A percentile compares a stretch with the other conserved stretches of the same genome.
phyloP scores from a whole-genome alignment of 2,113 vertebrate species.

The Axis porcinus region DNA sequence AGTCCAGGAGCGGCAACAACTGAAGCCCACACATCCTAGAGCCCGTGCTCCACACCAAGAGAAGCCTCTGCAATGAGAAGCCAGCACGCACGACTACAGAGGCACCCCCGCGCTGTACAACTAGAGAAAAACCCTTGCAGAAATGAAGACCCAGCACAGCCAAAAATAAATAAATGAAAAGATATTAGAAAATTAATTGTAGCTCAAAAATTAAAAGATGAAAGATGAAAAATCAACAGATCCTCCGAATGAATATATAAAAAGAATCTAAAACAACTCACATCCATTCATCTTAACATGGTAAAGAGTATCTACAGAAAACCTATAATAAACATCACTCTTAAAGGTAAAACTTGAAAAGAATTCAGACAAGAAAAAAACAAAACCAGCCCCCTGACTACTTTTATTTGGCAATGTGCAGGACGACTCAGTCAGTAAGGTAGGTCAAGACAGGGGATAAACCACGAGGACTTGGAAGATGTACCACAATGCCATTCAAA shows the following conservation, averaged over 20 bases:
- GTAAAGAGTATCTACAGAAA: not conserved
- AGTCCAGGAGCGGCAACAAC: not conserved
- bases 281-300: not conserved
- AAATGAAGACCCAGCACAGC: not conserved
- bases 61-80: not conserved
- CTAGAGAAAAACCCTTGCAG: not conserved
- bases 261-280: not conserved
- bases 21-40: not conserved
- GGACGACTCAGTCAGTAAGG: not conserved
- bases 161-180: not conserved
- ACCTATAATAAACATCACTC: not conserved
- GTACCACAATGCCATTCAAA: not conserved
- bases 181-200: not conserved
- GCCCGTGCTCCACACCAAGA: not conserved
- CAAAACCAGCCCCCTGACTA: not conserved
- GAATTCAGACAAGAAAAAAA: not conserved
- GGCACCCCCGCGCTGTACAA: rapidly evolving
- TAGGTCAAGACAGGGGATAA: not conserved
- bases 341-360: not conserved
- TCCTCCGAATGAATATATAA: not conserved
- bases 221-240: not conserved
- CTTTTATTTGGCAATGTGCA: not conserved
- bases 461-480: not conserved
- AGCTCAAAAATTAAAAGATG: not conserved
- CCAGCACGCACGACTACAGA: rapidly evolving